Conservation (phyloP, 2,113 vertebrate genomes). For the Barbus barbus region DNA sequence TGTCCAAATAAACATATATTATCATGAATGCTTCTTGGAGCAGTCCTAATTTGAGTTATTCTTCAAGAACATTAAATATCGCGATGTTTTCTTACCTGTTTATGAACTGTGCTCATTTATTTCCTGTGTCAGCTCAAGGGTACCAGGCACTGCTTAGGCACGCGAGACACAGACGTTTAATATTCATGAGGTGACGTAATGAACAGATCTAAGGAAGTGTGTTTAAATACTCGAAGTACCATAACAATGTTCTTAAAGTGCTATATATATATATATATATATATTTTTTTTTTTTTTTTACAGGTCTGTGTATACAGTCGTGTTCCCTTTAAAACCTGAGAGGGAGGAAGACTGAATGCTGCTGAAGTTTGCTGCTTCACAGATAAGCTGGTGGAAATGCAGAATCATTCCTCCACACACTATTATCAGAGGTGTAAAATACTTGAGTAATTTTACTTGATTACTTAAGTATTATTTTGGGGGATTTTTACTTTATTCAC, state of each 20-base stretch:
- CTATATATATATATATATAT: too few relatives aligned
- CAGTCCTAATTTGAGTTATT: neutral
- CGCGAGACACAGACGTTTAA: conserved; percentile 14
- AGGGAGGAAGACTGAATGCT: neutral
- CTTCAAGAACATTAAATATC: neutral
- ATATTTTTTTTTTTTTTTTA: too few relatives aligned
- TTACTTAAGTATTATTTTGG: too few relatives aligned
- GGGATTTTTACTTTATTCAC: too few relatives aligned
- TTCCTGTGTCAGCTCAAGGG: neutral
- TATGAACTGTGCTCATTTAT: neutral
- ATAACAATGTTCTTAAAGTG: too few relatives aligned
- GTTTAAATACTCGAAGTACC: too few relatives aligned
- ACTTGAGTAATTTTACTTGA: too few relatives aligned
- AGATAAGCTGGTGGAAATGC: conserved; percentile 9
- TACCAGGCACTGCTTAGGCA: conserved; percentile 59
- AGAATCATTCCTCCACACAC: neutral
- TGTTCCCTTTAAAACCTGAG: neutral
- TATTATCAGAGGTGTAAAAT: too few relatives aligned
- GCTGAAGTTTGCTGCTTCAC: conserved; percentile 21
- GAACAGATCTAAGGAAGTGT: conserved; percentile 54
- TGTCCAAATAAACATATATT: neutral
- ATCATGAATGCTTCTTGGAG: neutral
- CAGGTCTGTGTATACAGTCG: too few relatives aligned
- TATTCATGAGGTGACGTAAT: conserved; percentile 56
- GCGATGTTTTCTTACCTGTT: conserved; percentile 19